These are phyloP conservation scores for Lagopus muta DNA, from an alignment of 2,113 vertebrate species.

Conservation along the genomic window DNA sequence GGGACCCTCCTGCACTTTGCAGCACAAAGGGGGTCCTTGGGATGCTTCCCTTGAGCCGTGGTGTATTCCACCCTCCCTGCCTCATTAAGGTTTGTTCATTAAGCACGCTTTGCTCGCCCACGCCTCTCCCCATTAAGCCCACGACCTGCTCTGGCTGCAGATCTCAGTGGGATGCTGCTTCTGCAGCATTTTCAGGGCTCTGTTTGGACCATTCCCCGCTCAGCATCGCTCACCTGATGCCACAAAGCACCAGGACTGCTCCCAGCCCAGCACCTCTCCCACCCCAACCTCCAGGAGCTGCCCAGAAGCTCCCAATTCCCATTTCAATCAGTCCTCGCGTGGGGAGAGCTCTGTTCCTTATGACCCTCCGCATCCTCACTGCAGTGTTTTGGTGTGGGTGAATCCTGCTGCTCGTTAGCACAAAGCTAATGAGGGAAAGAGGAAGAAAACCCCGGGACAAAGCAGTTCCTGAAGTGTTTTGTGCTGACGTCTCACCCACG, in stretches of 20 bases:
- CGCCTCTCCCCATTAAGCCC: background rate
- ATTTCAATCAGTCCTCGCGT: background rate
- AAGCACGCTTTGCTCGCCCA: background rate
- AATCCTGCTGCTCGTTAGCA: background rate
- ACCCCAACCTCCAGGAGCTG: fast-evolving
- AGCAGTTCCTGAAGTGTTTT: background rate
- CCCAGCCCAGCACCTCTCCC: background rate
- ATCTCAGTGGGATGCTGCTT: background rate
- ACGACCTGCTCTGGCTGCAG: background rate
- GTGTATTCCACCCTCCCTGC: background rate
- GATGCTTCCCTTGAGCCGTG: no score
- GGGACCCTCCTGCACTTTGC: no score
- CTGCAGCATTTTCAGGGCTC: background rate
- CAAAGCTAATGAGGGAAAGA: background rate
- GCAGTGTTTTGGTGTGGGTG: background rate
- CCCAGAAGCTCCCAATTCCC: background rate
- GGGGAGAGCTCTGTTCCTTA: background rate
- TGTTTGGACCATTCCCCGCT: background rate
- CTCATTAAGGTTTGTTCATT: no score
- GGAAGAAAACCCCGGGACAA: background rate
- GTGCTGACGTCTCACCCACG: no score
- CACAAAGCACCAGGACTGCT: background rate
- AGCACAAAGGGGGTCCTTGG: no score
- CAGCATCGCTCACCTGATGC: background rate
- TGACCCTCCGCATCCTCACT: background rate